phyloP scores from a whole-genome alignment of 2,113 vertebrate genomes.

The Rhabdomys dilectus region DNA sequence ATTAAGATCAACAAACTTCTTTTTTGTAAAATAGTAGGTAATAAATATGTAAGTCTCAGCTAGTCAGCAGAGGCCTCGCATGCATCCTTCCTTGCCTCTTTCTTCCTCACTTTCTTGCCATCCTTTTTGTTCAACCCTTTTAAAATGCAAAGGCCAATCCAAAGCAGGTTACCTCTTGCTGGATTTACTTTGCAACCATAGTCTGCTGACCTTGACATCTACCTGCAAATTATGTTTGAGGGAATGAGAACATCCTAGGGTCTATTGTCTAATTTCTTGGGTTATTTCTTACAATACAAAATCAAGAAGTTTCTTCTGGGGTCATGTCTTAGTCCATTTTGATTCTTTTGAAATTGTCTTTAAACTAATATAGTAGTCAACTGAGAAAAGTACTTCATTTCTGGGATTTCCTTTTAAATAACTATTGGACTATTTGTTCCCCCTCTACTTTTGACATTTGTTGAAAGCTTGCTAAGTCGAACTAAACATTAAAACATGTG shows the following conservation, averaged over 20 bases:
- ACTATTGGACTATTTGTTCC: conserved; percentile 20
- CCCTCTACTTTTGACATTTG: neutral
- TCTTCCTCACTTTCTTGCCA: neutral
- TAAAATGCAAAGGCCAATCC: neutral
- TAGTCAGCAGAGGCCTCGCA: neutral
- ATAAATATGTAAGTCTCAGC: conserved; percentile 9
- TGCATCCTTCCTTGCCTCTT: neutral
- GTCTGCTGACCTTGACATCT: neutral
- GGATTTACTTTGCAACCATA: neutral
- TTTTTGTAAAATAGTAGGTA: neutral
- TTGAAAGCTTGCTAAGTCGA: conserved; percentile 36
- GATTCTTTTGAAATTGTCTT: conserved; percentile 25
- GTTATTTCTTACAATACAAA: conserved; percentile 15
- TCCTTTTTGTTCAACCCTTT: neutral
- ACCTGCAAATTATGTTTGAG: neutral
- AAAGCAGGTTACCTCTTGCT: neutral
- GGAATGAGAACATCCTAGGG: neutral
- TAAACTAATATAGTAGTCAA: conserved; percentile 21
- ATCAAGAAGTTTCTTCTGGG: neutral
- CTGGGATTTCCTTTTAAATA: conserved; percentile 41
- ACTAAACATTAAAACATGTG: conserved; percentile 62
- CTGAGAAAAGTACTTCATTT: conserved; percentile 16
- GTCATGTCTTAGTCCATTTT: neutral
- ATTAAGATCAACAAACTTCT: neutral
- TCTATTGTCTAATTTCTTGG: neutral